Evolutionary conservation across 2,113 vertebrate genomes (phyloP).

Genomic region (Dicentrarchus labrax): DNA sequence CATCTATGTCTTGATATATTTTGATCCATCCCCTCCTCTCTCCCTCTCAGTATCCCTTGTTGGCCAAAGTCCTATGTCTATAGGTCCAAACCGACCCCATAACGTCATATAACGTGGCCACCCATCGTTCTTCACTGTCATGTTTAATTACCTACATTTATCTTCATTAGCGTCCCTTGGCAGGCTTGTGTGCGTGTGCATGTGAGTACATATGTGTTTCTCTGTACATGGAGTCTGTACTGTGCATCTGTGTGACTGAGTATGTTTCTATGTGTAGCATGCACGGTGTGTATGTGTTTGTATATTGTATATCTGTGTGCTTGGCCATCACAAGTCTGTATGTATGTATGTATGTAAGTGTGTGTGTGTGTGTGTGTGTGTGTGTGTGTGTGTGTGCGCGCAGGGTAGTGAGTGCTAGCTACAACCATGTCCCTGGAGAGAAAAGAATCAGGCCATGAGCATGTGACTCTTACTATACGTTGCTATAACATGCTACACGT

Average conservation of each 20-base stretch:
- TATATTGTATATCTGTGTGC: too few species aligned
- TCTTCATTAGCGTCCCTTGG: slow-evolving; percentile 78
- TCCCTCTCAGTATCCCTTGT: slow-evolving; percentile 17
- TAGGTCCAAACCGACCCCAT: slow-evolving; percentile 66
- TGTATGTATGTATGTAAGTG: neutral
- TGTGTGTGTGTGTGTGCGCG: neutral
- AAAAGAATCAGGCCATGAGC: slow-evolving; percentile 63
- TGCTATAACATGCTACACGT: slow-evolving; percentile 27
- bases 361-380: neutral
- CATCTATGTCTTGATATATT: neutral
- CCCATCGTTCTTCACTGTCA: slow-evolving; percentile 68
- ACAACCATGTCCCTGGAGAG: slow-evolving; percentile 51
- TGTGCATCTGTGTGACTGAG: neutral
- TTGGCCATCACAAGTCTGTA: too few species aligned
- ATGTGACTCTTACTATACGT: slow-evolving; percentile 20
- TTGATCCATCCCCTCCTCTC: neutral
- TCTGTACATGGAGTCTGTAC: too few species aligned
- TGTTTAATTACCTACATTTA: slow-evolving; percentile 78
- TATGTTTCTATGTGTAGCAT: neutral
- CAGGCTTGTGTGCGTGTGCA: slow-evolving; percentile 15
- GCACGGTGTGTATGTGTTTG: neutral
- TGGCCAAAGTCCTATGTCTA: slow-evolving; percentile 39
- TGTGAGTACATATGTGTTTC: neutral
- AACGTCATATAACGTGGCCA: slow-evolving; percentile 73
- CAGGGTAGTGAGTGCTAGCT: neutral